Percentiles rank a stretch among this genome's conserved stretches.
These are phyloP conservation scores for Carlito syrichta DNA, from an alignment of 2,113 vertebrate genomes.

Conservation along the genomic window DNA sequence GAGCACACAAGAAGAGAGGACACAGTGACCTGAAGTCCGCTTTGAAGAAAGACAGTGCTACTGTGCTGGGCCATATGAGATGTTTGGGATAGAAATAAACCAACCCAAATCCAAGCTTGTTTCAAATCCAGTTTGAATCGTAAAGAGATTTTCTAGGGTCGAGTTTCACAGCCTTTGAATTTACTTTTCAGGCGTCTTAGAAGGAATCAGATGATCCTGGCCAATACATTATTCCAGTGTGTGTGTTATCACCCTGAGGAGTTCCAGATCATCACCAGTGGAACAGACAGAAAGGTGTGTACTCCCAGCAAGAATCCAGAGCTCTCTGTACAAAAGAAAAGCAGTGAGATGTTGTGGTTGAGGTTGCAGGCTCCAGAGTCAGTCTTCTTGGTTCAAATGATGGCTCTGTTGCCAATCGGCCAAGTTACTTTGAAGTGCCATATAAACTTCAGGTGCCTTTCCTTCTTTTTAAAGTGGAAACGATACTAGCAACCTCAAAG, in stretches of 20 bases:
- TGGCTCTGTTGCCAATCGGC: background rate
- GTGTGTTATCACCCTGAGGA: constrained; percentile 93
- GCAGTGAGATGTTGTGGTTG: accelerated
- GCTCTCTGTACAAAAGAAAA: background rate
- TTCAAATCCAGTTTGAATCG: background rate
- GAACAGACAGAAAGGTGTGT: constrained; percentile 90
- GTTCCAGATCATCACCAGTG: constrained; percentile 91
- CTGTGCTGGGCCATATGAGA: background rate
- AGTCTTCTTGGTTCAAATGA: accelerated
- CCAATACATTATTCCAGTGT: constrained; percentile 87
- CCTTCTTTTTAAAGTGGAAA: background rate
- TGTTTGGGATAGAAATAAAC: background rate
- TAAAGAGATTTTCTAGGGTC: background rate
- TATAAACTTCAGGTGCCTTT: background rate
- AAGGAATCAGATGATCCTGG: constrained; percentile 89
- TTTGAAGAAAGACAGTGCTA: background rate
- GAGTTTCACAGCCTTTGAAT: background rate
- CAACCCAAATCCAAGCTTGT: background rate
- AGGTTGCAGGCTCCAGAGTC: background rate
- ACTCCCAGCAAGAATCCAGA: background rate
- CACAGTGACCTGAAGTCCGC: background rate
- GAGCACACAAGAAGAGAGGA: background rate
- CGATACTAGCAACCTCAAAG: background rate
- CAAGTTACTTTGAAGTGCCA: background rate
- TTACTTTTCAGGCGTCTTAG: constrained; percentile 81